Base-by-base conservation (phyloP, 2,888 invertebrate species). In the Himalopsyche tibetana region DNA sequence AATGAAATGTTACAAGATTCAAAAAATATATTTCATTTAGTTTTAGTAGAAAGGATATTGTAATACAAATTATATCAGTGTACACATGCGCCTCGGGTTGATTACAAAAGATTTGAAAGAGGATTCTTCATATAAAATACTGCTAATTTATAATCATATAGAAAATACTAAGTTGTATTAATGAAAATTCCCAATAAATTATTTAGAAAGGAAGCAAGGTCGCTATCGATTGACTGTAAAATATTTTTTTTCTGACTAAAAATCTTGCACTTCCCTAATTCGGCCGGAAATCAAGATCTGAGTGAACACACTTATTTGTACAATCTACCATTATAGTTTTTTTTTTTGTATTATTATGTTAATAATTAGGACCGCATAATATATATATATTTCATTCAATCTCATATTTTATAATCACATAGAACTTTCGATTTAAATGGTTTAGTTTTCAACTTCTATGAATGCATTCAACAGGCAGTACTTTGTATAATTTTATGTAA, bases 241-340 rank as follows among this genome's bases (percentile, higher is more conserved):
- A 63, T 63, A 63, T 11, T 63, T 63, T 63, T 4, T 63, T 63
- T 19, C 56, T 19, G 19, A 63, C 19, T 63, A 63, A 63, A 63
- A 63, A 19, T 63, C 63, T 63, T 56, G 17, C 19, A 56, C 0
- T 56, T 63, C 19, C 28, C 8, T 63, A 19, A 19, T 63, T 19
- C 63, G 63, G 63, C 63, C 63, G 63, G 63, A 63, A 63, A 63
- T 63, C 19, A 19, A 63, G 28, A 63, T 63, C 63, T n/a, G 63
- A 63, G 8, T 63, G 63, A 63, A 63, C 63, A 63, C 63, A 63
- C 63, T 63, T 19, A 63, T 63, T 63, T 63, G 63, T 63, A 63
- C 28, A 63, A 63, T 63, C 63, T 63, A 63, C 63, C 63, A 63
- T n/a, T 9, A 63, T 5, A 6, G 9, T 63, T 63, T n/a, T 63